A percentile compares a stretch with the other conserved stretches of the same genome.
phyloP scores from a whole-genome alignment of 2,888 invertebrate genomes.

The Leptinotarsa juncta region DNA sequence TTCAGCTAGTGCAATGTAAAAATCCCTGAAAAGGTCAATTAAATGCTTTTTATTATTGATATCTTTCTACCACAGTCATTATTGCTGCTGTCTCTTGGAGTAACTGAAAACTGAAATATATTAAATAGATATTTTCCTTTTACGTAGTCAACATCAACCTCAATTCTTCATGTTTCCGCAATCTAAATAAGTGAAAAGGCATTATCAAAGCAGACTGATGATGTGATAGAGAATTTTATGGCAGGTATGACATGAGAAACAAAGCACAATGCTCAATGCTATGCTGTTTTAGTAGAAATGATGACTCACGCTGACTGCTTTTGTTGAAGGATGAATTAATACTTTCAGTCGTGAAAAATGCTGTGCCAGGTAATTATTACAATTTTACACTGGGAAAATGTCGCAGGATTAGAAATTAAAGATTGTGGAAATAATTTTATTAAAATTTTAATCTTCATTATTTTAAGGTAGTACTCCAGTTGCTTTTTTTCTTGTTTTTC shows the following conservation, averaged over 20 bases:
- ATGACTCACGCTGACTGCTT: not conserved
- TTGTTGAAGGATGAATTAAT: not conserved
- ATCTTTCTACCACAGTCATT: no score
- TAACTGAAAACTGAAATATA: not conserved
- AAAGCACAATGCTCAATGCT: not conserved
- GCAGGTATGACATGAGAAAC: conserved; percentile 9
- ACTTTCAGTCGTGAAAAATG: not conserved
- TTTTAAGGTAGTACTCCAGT: no score
- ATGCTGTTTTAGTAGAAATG: not conserved
- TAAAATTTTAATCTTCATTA: no score
- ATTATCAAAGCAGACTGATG: conserved; percentile 4
- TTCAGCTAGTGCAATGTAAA: no score
- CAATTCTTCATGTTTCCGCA: not conserved
- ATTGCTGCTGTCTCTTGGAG: no score
- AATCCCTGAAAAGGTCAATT: no score
- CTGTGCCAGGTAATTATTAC: no score
- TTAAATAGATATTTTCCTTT: not conserved
- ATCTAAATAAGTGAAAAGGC: conserved; percentile 1
- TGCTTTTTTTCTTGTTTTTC: no score
- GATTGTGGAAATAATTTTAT: no score
- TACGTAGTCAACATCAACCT: not conserved
- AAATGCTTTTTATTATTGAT: no score
- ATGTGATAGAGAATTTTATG: conserved; percentile 2
- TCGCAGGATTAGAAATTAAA: no score
- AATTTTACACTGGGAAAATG: no score